Base-by-base conservation (phyloP, 1,140 invertebrate genomes). In the Calycopis cecrops region DNA sequence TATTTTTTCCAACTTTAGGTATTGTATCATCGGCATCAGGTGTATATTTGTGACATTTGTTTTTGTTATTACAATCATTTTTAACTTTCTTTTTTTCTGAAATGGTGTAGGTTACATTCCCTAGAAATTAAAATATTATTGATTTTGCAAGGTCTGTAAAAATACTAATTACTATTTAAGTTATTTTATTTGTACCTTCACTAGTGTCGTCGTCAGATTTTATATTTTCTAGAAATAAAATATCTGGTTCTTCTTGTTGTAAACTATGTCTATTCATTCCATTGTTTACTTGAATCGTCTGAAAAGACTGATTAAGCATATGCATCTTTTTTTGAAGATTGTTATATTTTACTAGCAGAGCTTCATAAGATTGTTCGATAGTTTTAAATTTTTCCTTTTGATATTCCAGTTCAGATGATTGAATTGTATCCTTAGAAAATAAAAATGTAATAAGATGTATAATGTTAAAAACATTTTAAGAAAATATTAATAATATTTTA, bases 281-380 rank as follows among this genome's bases (percentile, higher is more conserved):
- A 16, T 16, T 16, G 40, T 9, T 44, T 44, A 0, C 9, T 18
- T 44, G 14, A 44, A 1, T 0, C 14, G 8, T 14, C 7, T 16
- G 40, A 16, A 16, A 44, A 2, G 38, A 11, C 57, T 81, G 77
- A 67, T 76, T 87, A 47, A 80, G 40, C 33, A 73, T 52, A n/a
- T 81, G 37, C 14, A 85, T 53, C 11, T 63, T 73, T 57, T 67
- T 75, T 64, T 87, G 80, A 50, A 87, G 52, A 38, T 63, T 14
- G 17, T 16, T 16, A 44, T 44, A 44, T 17, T 44, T 44, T 1
- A 14, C 69, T 67, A 71, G 57, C 75, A 87, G n/a, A 67, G 71
- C 12, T 75, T 71, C 18, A 72, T 54, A 34, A 80, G 53, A 9
- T 69, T 60, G 52, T 57, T 85, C 75, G n/a, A 80, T 48, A 10